These are phyloP conservation scores for Netelia virgata DNA, from an alignment of 2,888 invertebrate species.

Conservation along the genomic window DNA sequence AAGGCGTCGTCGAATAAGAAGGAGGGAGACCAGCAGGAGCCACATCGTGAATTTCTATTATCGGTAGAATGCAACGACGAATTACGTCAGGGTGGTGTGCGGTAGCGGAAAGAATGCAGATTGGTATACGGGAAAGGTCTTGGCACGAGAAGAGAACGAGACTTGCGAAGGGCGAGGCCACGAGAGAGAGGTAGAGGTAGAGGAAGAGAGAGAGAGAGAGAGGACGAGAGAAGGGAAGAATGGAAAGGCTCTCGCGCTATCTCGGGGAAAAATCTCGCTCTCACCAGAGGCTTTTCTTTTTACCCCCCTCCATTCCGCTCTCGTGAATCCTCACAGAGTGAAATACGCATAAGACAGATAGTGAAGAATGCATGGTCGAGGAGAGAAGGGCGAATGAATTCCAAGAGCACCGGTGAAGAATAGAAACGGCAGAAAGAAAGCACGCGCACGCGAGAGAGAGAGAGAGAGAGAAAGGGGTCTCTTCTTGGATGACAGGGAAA, in stretches of 20 bases:
- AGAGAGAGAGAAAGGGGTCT: conserved; percentile 27
- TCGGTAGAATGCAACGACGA: conserved; percentile 71
- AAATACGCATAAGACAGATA: conserved; percentile 67
- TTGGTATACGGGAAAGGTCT: conserved; percentile 68
- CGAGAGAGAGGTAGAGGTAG: conserved; percentile 40
- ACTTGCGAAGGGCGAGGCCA: conserved; percentile 1
- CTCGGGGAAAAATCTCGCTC: conserved; percentile 62
- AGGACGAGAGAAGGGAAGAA: conserved; percentile 32
- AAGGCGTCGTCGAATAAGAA: conserved; percentile 10
- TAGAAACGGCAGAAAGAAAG: conserved; percentile 50
- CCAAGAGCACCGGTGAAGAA: conserved; percentile 59
- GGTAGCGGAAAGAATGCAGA: conserved; percentile 74
- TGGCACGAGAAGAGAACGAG: conserved; percentile 38
- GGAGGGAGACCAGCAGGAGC: conserved; percentile 2
- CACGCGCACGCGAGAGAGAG: conserved; percentile 4
- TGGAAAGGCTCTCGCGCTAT: conserved; percentile 51
- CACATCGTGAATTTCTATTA: conserved; percentile 74
- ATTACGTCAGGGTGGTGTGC: conserved; percentile 68
- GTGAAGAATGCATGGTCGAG: conserved; percentile 64
- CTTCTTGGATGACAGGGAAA: conserved; percentile 74
- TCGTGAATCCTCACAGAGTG: conserved; percentile 62
- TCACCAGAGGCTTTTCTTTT: conserved; percentile 56
- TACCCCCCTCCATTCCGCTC: conserved; percentile 43
- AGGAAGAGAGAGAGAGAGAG: conserved; percentile 39
- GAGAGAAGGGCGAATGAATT: conserved; percentile 61